Evolutionary conservation across 1,140 invertebrate genomes (phyloP), one percentile per base, ranked within the genome.

Genomic region (Cotesia typhae): DNA sequence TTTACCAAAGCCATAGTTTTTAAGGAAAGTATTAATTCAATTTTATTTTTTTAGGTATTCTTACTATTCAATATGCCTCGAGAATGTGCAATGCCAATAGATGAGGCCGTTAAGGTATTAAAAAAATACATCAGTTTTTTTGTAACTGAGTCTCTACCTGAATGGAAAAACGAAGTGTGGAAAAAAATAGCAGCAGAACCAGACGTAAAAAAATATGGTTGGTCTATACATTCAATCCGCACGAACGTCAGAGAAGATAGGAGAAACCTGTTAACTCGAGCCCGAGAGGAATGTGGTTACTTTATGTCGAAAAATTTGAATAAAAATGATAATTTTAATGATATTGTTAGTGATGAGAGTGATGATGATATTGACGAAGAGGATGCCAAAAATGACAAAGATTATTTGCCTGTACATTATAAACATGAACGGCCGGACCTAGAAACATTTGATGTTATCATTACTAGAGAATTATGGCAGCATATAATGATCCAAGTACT

Each of bases 41-140:
- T 55, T 20, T n/a, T n/a, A 5, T 7, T 20, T 55, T 55, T 55
- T 14, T 17, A 55, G 53, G 2, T 10, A 14, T 55, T 55, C 12
- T 10, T 10, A 14, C 6, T 55, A 55, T 55, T 20, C 1, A 55
- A 55, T 55, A 55, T 55, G 53, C 53, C 53, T 55, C n/a, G 2
- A 55, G 4, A 20, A 55, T 55, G 53, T 55, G 53, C 53, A 10
- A 20, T 55, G 53, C 17, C 53, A 4, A 20, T 55, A 14, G 53
- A 55, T 14, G 53, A 55, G 12, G 17, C n/a, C 12, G 12, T 55
- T 10, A 20, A n/a, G 17, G 12, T 55, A n/a, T 3, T 55, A 55
- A 55, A 55, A n/a, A 7, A 12, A 20, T 55, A 55, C 12, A n/a
- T 55, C n/a, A 55, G 53, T 55, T 55, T 14, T 55, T 55, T 55